Conservation (phyloP, 2,113 vertebrate genomes). For the Antennarius striatus region DNA sequence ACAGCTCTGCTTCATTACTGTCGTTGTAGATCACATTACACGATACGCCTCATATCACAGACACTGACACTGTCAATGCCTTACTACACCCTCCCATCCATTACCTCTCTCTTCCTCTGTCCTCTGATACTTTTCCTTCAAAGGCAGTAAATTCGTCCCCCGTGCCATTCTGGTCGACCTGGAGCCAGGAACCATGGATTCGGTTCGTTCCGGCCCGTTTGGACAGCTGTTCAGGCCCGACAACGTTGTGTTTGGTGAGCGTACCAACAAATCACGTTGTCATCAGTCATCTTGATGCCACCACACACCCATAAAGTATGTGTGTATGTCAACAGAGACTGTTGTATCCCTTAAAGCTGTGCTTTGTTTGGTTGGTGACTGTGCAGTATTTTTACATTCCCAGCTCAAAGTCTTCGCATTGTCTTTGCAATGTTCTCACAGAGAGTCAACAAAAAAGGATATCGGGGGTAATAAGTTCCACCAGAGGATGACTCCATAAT, state of each 20-base stretch:
- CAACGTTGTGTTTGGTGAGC: slow-evolving; percentile 83
- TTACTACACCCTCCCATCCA: slow-evolving; percentile 2
- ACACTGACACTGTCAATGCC: no score
- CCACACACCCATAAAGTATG: neutral
- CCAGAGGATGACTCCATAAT: no score
- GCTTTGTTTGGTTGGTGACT: slow-evolving; percentile 11
- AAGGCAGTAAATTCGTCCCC: slow-evolving; percentile 80
- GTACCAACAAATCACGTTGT: neutral
- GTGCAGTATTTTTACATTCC: slow-evolving; percentile 4
- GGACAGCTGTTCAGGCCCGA: slow-evolving; percentile 82
- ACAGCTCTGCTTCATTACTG: neutral
- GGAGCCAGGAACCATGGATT: slow-evolving; percentile 83
- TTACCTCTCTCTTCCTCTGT: slow-evolving; percentile 16
- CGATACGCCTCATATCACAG: neutral
- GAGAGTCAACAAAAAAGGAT: neutral
- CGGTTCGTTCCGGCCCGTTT: slow-evolving; percentile 80
- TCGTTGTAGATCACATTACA: neutral
- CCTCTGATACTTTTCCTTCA: slow-evolving; percentile 2
- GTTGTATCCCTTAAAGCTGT: slow-evolving; percentile 23
- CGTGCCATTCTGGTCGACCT: slow-evolving; percentile 81
- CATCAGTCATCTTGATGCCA: neutral
- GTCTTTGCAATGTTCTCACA: slow-evolving; percentile 16
- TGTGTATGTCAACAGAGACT: slow-evolving; percentile 21
- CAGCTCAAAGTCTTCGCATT: slow-evolving; percentile 25
- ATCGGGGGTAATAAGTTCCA: no score